Evolutionary conservation across 2,888 invertebrate genomes (phyloP).

Genomic region (Cataglyphis albicans): DNA sequence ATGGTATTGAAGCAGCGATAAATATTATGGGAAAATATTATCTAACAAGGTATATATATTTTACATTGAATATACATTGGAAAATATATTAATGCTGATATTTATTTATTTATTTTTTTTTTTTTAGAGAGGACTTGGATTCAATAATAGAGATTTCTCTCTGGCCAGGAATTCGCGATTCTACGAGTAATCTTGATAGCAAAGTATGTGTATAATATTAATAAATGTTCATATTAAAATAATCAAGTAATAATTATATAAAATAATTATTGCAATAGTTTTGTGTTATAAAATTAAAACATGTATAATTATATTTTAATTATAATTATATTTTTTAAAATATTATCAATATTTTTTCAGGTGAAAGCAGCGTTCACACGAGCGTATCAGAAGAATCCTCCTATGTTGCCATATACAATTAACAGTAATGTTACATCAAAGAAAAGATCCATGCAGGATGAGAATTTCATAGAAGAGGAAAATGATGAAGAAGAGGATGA

Average conservation of each 20-base stretch:
- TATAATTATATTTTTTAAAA: constrained; percentile 8
- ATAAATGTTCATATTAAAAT: constrained; percentile 3
- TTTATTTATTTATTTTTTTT: neutral
- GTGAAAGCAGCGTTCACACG: constrained; percentile 98
- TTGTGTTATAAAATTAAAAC: neutral
- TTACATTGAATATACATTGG: neutral
- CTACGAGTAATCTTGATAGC: constrained; percentile 91
- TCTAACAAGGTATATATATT: constrained; percentile 85
- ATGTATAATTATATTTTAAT: constrained; percentile 4
- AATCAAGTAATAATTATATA: constrained; percentile 7
- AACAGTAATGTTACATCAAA: constrained; percentile 88
- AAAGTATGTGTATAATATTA: constrained; percentile 87
- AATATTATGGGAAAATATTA: constrained; percentile 93
- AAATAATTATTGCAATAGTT: neutral
- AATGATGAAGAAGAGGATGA: constrained; percentile 86
- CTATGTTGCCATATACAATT: constrained; percentile 92
- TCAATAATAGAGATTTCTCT: constrained; percentile 93
- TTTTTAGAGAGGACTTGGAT: constrained; percentile 94
- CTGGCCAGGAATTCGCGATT: constrained; percentile 94
- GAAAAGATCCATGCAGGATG: constrained; percentile 85
- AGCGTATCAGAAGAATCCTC: constrained; percentile 94
- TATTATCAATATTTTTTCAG: constrained; percentile 84
- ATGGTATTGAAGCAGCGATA: constrained; percentile 91
- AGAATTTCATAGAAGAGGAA: constrained; percentile 85
- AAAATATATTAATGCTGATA: neutral